Evolutionary conservation across 1,140 invertebrate genomes (phyloP).

Genomic region (Zaprionus nigranus): DNA sequence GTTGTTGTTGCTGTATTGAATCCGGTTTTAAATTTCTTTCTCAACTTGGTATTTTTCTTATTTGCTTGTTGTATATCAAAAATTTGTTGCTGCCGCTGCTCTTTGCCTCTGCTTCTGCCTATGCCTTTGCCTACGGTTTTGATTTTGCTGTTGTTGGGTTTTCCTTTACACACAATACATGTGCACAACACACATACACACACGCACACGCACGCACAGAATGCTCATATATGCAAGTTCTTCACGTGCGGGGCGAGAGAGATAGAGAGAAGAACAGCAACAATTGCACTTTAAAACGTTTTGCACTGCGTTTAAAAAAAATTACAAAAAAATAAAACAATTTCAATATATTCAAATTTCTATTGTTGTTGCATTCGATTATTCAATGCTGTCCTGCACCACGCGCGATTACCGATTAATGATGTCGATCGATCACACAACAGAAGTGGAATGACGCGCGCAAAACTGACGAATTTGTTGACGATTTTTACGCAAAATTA

Average conservation of each 20-base stretch:
- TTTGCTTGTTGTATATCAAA: slow-evolving; percentile 46
- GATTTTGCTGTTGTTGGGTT: slow-evolving; percentile 27
- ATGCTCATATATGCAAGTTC: neutral
- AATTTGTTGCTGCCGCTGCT: slow-evolving; percentile 32
- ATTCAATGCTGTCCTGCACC: neutral
- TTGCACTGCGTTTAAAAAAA: slow-evolving; percentile 20
- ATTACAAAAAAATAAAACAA: slow-evolving; percentile 20
- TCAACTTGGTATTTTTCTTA: slow-evolving; percentile 67
- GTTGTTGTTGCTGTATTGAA: slow-evolving; percentile 61
- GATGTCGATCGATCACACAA: neutral
- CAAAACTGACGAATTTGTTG: slow-evolving; percentile 23
- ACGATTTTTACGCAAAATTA: slow-evolving; percentile 47
- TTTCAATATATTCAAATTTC: neutral
- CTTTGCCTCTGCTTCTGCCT: slow-evolving; percentile 5
- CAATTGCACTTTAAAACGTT: slow-evolving; percentile 41
- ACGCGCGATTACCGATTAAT: neutral
- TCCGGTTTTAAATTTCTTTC: slow-evolving; percentile 79
- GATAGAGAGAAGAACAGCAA: slow-evolving; percentile 6
- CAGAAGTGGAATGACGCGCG: slow-evolving; percentile 34
- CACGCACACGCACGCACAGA: neutral
- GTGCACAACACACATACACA: slow-evolving; percentile 1
- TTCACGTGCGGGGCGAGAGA: neutral
- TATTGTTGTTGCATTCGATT: neutral
- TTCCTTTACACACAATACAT: slow-evolving; percentile 33
- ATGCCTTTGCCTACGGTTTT: slow-evolving; percentile 8